Percentiles rank a stretch among this genome's conserved stretches.
These are phyloP conservation scores for Tenebrosternarchus preto DNA, from an alignment of 2,113 vertebrate species.

Conservation along the genomic window DNA sequence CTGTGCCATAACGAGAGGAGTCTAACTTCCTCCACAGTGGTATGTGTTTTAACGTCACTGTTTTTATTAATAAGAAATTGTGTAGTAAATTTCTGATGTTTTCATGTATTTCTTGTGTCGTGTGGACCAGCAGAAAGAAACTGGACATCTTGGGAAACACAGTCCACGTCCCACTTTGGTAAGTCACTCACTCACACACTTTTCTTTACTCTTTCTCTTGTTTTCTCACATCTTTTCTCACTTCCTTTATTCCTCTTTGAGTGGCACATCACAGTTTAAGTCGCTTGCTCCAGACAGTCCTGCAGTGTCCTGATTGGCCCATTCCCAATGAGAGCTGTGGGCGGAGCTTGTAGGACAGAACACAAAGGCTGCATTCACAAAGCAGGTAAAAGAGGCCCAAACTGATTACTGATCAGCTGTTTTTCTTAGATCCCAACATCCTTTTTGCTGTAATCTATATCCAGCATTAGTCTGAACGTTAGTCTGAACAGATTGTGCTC, in stretches of 20 bases:
- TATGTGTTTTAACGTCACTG: slow-evolving; percentile 9
- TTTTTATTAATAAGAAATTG: background rate
- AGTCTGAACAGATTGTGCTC: too few species aligned
- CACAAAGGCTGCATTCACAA: too few species aligned
- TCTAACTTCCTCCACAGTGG: background rate
- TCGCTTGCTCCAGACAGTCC: background rate
- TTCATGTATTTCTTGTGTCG: background rate
- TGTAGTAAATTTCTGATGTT: background rate
- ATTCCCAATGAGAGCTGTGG: slow-evolving; percentile 23
- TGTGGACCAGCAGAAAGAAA: slow-evolving; percentile 47
- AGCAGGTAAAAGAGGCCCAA: too few species aligned
- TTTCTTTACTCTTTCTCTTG: background rate
- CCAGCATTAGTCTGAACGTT: too few species aligned
- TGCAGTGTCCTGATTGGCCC: background rate
- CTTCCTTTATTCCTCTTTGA: too few species aligned
- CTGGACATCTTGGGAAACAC: slow-evolving; percentile 31
- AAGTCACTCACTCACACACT: too few species aligned
- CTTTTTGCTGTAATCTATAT: too few species aligned
- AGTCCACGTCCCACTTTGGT: slow-evolving; percentile 54
- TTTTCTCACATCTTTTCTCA: background rate
- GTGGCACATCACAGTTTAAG: too few species aligned
- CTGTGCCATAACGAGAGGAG: background rate
- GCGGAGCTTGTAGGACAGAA: too few species aligned
- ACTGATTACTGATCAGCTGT: too few species aligned
- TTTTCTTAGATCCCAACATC: too few species aligned